Evolutionary conservation across 2,888 invertebrate species (phyloP), one percentile per base, ranked within the genome.

Genomic region (Sphaerophoria taeniata): DNA sequence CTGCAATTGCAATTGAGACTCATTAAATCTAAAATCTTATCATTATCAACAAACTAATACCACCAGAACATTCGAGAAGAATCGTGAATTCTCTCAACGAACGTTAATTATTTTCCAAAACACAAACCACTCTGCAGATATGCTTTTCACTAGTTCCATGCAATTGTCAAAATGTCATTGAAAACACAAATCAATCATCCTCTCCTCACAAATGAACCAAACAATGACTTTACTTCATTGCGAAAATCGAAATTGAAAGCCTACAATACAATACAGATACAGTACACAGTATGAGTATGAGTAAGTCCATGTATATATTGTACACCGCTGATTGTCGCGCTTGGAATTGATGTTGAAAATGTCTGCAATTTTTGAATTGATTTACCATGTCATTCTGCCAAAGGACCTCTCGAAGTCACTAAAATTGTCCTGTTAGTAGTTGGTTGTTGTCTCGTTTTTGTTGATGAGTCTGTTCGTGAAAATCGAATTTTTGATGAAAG

Each of bases 321-420:
- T 24, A 24, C 24, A 24, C 24, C 24, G 24, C 16, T 16, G 65
- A 49, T 49, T 65, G 65, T 49, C 12, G 34, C 65, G 49, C 65
- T 65, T 63, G 14, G 49, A 49, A 65, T 36, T 34, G 47, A 65
- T 34, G 49, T 49, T 65, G 49, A 11, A 65, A 65, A 65, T 65
- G 65, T 65, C 65, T 49, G 65, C 65, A 34, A 24, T 49, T 65
- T 63, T 65, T 65, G 65, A 36, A 49, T 49, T 65, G 65, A 65
- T 65, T 65, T 65, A 12, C 49, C 49, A 65, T 65, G 65, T 49
- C 65, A 65, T 16, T 65, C 49, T 34, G 34, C n/a, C 49, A 65
- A 63, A 65, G 49, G 65, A 49, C 49, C 49, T 49, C 65, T 65
- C 49, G 6, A 65, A 65, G 65, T 65, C 65, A 49, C 49, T 34